Percentiles rank a stretch among this genome's conserved stretches.
Conservation (phyloP, 2,113 vertebrate species). For the Oreamnos americanus region DNA sequence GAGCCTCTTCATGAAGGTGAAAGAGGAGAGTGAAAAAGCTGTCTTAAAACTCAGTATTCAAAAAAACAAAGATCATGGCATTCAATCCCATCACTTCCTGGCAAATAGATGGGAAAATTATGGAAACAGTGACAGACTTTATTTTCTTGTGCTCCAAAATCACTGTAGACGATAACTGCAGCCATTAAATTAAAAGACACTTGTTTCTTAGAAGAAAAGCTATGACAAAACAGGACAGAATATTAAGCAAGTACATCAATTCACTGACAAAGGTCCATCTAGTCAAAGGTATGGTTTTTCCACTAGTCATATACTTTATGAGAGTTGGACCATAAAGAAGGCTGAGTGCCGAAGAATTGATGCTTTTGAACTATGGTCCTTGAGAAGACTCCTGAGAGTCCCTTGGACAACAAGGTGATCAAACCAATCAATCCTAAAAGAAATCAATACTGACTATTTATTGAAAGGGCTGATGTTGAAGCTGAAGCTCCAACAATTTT, state of each 20-base stretch:
- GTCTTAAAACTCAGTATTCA: neutral
- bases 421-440: neutral
- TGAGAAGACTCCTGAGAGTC: neutral
- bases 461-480: neutral
- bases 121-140: neutral
- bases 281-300: neutral
- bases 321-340: neutral
- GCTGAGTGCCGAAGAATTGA: neutral
- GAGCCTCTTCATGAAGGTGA: neutral
- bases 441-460: neutral
- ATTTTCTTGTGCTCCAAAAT: neutral
- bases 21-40: neutral
- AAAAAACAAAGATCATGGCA: neutral
- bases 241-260: neutral
- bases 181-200: neutral
- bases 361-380: neutral
- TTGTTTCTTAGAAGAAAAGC: neutral
- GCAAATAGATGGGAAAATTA: neutral
- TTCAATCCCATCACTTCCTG: neutral
- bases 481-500: neutral
- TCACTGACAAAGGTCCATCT: neutral
- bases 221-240: neutral
- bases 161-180: neutral
- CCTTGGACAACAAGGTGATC: neutral
- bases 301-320: neutral